phyloP scores from a whole-genome alignment of 2,113 vertebrate species.

The Malurus alboscapulatus region DNA sequence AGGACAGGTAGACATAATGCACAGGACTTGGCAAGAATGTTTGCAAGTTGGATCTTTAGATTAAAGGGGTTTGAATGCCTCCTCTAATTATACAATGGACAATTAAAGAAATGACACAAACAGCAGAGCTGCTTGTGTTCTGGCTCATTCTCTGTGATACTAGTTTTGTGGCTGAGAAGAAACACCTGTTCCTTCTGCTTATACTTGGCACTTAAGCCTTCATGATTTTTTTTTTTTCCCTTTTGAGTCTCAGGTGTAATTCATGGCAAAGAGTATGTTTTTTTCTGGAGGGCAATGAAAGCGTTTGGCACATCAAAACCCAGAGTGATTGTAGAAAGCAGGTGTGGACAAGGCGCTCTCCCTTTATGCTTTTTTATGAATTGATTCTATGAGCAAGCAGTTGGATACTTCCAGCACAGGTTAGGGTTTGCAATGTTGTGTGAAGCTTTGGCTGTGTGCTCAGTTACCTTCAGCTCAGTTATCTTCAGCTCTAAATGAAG shows the following conservation, averaged over 20 bases:
- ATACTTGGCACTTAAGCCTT: not conserved
- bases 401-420: not conserved
- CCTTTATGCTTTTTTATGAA: not conserved
- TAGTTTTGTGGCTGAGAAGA: not conserved
- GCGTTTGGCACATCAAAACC: not conserved
- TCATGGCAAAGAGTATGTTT: not conserved
- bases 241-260: not conserved
- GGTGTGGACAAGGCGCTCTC: fast-evolving
- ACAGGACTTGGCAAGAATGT: not conserved
- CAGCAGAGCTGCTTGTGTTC: not conserved
- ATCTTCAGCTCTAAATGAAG: not conserved
- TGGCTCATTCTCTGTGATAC: not conserved
- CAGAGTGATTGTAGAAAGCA: not conserved
- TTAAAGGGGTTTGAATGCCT: not conserved
- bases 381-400: not conserved
- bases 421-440: fast-evolving
- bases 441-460: not conserved
- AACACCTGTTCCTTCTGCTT: not conserved
- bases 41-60: not conserved
- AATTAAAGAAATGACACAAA: not conserved
- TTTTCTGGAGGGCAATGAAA: not conserved
- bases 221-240: fast-evolving
- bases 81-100: not conserved
- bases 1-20: not conserved
- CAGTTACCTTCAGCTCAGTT: not conserved